A percentile compares a stretch with the other conserved stretches of the same genome.
These are phyloP conservation scores for Rhinoptilus africanus DNA, from an alignment of 2,113 vertebrate genomes.

Conservation along the genomic window DNA sequence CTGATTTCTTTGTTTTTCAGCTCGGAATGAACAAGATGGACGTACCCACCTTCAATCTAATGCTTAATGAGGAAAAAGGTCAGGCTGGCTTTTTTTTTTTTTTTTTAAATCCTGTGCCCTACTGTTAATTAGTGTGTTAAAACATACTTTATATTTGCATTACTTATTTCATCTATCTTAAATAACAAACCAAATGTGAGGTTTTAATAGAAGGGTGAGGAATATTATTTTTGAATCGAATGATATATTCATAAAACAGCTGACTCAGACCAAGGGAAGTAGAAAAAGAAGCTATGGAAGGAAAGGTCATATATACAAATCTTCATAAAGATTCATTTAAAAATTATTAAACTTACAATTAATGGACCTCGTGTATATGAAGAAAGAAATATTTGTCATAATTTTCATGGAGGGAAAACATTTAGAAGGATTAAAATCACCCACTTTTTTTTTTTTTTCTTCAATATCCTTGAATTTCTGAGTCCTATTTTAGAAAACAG, in stretches of 20 bases:
- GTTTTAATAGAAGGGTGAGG: neutral
- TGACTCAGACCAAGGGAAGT: neutral
- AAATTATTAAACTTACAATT: neutral
- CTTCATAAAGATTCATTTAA: neutral
- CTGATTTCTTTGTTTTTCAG: slow-evolving; percentile 25
- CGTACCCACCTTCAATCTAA: slow-evolving; percentile 17
- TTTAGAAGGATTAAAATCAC: neutral
- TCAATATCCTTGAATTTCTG: neutral
- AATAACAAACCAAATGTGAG: neutral
- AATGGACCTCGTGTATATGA: neutral
- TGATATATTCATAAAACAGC: neutral
- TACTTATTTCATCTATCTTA: neutral
- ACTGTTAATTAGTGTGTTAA: neutral
- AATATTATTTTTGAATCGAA: neutral
- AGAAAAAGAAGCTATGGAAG: neutral
- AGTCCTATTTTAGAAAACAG: neutral
- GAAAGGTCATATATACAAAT: slow-evolving; percentile 5
- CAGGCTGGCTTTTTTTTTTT: neutral
- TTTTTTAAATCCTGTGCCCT: neutral
- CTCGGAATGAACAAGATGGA: slow-evolving; percentile 45
- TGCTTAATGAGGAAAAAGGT: slow-evolving; percentile 60
- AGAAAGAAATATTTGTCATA: neutral
- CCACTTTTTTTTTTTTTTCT: neutral
- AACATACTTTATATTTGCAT: neutral
- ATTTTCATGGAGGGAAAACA: neutral